Evolutionary conservation across 2,888 invertebrate species (phyloP).

Genomic region (Coleophora deauratella): DNA sequence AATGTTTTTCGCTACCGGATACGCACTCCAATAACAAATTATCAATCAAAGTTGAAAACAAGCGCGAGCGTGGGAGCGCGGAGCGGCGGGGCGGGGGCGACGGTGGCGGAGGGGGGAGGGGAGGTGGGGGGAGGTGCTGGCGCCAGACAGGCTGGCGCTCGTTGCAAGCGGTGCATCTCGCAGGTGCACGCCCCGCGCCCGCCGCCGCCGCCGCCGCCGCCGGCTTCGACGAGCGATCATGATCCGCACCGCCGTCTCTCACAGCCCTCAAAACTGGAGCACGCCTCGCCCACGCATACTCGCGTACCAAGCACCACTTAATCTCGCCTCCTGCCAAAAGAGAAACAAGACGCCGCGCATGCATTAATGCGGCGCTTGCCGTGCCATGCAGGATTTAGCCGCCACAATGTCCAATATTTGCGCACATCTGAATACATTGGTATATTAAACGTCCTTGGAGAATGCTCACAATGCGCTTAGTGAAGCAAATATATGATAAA

Average conservation of each 20-base stretch:
- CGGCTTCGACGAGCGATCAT: slow-evolving; percentile 27
- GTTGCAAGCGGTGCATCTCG: slow-evolving; percentile 53
- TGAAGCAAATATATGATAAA: too few relatives aligned
- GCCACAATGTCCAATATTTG: too few relatives aligned
- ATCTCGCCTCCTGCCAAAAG: too few relatives aligned
- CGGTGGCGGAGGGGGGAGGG: slow-evolving; percentile 15
- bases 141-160: slow-evolving; percentile 67
- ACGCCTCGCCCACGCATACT: slow-evolving; percentile 8
- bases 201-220: slow-evolving; percentile 17
- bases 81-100: slow-evolving; percentile 17
- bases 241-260: slow-evolving; percentile 3
- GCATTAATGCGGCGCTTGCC: too few relatives aligned
- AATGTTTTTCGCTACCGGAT: slow-evolving; percentile 46
- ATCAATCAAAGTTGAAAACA: slow-evolving; percentile 73
- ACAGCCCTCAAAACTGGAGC: slow-evolving; percentile 1
- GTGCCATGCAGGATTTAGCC: too few relatives aligned
- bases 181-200: slow-evolving; percentile 44
- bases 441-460: too few relatives aligned
- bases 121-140: slow-evolving; percentile 28
- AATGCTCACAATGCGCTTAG: too few relatives aligned
- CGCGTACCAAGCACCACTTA: background rate
- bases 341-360: background rate
- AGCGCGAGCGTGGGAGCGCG: slow-evolving; percentile 48
- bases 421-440: too few relatives aligned
- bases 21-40: slow-evolving; percentile 69